Evolutionary conservation across 2,888 invertebrate species (phyloP).

Genomic region (Leptinotarsa tumamoca): DNA sequence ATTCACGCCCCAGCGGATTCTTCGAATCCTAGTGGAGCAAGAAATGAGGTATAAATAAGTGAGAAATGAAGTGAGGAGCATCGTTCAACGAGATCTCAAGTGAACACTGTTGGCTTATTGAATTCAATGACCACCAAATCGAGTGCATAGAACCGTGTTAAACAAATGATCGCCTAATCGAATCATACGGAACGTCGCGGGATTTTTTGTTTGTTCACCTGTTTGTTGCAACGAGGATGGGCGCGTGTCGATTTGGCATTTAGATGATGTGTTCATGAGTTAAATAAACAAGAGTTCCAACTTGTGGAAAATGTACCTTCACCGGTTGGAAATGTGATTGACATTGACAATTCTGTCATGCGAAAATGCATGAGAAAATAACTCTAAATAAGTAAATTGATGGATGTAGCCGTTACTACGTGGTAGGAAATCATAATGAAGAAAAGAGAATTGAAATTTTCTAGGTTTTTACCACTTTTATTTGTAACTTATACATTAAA

Average conservation of each 20-base stretch:
- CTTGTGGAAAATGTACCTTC: too few relatives aligned
- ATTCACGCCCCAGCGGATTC: conserved; percentile 11
- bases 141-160: conserved; percentile 63
- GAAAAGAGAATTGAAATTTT: too few relatives aligned
- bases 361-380: too few relatives aligned
- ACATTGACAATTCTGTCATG: too few relatives aligned
- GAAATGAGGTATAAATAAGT: conserved; percentile 52
- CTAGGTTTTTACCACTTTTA: too few relatives aligned
- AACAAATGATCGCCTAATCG: conserved; percentile 66
- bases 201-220: conserved; percentile 33
- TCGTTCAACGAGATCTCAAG: conserved; percentile 52
- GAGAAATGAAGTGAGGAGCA: conserved; percentile 56
- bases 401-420: too few relatives aligned
- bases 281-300: too few relatives aligned
- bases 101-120: conserved; percentile 50
- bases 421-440: too few relatives aligned
- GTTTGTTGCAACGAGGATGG: conserved; percentile 23
- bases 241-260: conserved; percentile 27
- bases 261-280: background rate
- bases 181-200: conserved; percentile 55
- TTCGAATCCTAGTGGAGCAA: conserved; percentile 28
- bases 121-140: conserved; percentile 65
- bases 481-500: too few relatives aligned
- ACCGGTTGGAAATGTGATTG: too few relatives aligned
- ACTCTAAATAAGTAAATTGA: too few relatives aligned